Percentiles rank a stretch among this genome's conserved stretches.
phyloP scores from a whole-genome alignment of 1,140 invertebrate genomes.

The Myzus persicae region DNA sequence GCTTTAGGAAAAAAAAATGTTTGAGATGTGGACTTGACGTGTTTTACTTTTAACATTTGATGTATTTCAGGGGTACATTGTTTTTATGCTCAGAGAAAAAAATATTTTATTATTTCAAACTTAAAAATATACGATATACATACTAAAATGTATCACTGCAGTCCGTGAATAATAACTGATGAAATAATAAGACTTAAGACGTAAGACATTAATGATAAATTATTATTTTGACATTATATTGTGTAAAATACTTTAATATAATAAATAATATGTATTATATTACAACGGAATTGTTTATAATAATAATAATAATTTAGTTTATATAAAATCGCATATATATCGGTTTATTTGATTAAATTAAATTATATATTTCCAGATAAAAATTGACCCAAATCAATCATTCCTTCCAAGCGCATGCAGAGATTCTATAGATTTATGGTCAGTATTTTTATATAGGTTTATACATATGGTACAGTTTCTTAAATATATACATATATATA shows the following conservation, averaged over 20 bases:
- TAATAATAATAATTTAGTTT: not conserved
- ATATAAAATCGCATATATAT: not conserved
- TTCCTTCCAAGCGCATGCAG: too few relatives aligned
- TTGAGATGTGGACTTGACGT: not conserved
- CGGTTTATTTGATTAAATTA: not conserved
- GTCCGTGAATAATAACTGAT: not conserved
- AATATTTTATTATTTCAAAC: not conserved
- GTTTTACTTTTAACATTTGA: constrained; percentile 3
- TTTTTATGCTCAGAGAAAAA: not conserved
- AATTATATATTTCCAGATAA: not conserved
- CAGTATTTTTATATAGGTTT: not conserved
- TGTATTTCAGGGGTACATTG: not conserved
- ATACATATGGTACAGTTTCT: not conserved
- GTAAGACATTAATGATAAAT: not conserved
- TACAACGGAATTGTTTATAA: not conserved
- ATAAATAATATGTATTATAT: not conserved
- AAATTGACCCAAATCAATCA: constrained; percentile 37
- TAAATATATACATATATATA: not conserved
- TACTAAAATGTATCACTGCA: not conserved
- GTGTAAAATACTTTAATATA: too few relatives aligned
- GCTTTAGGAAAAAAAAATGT: not conserved
- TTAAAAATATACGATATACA: not conserved
- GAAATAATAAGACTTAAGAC: not conserved
- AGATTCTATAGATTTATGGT: constrained; percentile 7
- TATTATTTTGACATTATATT: not conserved